Base-by-base conservation (phyloP, 1,140 invertebrate genomes). In the Dreissena rostriformis region DNA sequence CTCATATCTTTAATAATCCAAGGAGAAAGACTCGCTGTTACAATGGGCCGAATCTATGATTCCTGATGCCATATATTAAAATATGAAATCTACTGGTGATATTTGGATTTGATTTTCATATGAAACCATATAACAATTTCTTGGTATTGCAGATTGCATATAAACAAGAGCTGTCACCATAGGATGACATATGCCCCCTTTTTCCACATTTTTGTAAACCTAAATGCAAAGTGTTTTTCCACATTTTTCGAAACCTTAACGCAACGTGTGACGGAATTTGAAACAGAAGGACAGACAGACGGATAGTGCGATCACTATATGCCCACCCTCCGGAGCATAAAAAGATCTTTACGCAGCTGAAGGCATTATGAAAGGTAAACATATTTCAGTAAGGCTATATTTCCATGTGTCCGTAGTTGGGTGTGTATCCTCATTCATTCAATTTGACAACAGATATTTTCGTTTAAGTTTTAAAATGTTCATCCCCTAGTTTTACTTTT, bases 321-420 rank as follows among this genome's bases (percentile, higher is more conserved):
- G n/a, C n/a, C n/a, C n/a, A n/a, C n/a, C n/a, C n/a, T n/a, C n/a
- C n/a, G n/a, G n/a, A n/a, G n/a, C n/a, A n/a, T n/a, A n/a, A 80
- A 93, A 93, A 86, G 94, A 95, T 91, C 81, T 94, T 24, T 92
- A 91, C 88, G 88, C 93, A 53, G 93, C 93, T 29, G 91, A 92
- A 74, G 90, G 89, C 67, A 83, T 92, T 26, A 26, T 95, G 15
- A 94, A 92, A 94, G 93, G 94, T 94, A 85, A n/a, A n/a, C 6
- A 6, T 61, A 19, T 61, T 4, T 61, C 12, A 6, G 6, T 61
- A 11, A 24, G 22, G 22, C 57, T n/a, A n/a, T 4, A 61, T 61
- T 39, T 8, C 39, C 57, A 11, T 61, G 2, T 24, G 22, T 19
- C 57, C 11, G 22, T 19, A 6, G 4, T 6, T 2, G 57, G 11